These are phyloP conservation scores for Hirtodrosophila trivittata DNA, from an alignment of 2,888 invertebrate genomes.

Conservation along the genomic window DNA sequence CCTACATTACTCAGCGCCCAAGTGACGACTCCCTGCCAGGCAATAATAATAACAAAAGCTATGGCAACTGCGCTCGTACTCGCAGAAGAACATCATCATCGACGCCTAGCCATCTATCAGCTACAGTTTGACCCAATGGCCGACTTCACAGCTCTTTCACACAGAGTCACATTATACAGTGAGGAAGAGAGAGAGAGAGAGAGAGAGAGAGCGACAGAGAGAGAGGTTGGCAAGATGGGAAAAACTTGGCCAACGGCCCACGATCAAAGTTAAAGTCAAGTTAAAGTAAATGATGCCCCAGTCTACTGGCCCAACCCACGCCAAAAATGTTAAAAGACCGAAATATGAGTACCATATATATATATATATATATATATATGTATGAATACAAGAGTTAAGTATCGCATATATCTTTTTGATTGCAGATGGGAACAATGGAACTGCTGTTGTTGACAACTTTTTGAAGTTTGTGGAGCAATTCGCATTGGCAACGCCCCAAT, in stretches of 20 bases:
- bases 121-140: conserved; percentile 74
- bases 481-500: conserved; percentile 71
- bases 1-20: conserved; percentile 67
- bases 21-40: conserved; percentile 61
- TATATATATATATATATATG: conserved; percentile 9
- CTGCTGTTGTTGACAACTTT: conserved; percentile 65
- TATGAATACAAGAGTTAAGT: not conserved
- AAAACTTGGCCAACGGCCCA: conserved; percentile 64
- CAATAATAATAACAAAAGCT: conserved; percentile 21
- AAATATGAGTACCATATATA: conserved; percentile 4
- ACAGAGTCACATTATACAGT: conserved; percentile 19
- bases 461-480: conserved; percentile 54
- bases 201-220: conserved; percentile 12
- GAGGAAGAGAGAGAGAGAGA: not conserved
- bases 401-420: not conserved
- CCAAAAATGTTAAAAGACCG: conserved; percentile 20
- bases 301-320: conserved; percentile 41
- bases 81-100: conserved; percentile 53
- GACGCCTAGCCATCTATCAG: conserved; percentile 73
- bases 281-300: conserved; percentile 43
- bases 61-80: conserved; percentile 6
- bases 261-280: conserved; percentile 54
- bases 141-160: conserved; percentile 75
- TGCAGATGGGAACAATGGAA: conserved; percentile 48
- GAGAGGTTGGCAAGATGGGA: conserved; percentile 8